phyloP scores from a whole-genome alignment of 2,113 vertebrate species.

The Rousettus leschenaultii region DNA sequence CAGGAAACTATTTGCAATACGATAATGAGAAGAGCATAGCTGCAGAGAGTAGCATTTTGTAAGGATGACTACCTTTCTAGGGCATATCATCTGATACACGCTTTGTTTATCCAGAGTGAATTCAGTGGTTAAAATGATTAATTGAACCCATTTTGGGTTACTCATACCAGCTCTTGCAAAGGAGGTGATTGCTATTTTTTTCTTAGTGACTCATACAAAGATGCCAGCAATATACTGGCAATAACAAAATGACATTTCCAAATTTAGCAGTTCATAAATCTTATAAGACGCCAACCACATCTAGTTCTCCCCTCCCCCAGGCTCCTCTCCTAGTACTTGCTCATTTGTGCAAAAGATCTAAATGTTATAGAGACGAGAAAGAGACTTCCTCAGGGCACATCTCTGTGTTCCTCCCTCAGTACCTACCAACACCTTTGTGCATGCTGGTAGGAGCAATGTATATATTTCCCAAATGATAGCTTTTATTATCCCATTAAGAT shows the following conservation, averaged over 20 bases:
- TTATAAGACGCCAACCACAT: slow-evolving; percentile 60
- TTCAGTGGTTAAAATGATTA: slow-evolving; percentile 84
- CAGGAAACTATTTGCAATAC: slow-evolving; percentile 81
- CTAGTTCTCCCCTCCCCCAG: background rate
- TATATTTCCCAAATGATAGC: slow-evolving; percentile 51
- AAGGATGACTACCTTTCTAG: slow-evolving; percentile 80
- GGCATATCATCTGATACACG: slow-evolving; percentile 75
- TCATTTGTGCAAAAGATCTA: slow-evolving; percentile 13
- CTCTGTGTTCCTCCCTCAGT: background rate
- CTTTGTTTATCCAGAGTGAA: slow-evolving; percentile 82
- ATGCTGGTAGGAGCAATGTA: background rate
- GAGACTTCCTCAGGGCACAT: background rate
- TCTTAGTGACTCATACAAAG: slow-evolving; percentile 74
- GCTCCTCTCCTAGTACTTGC: background rate
- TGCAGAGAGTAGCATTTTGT: slow-evolving; percentile 76
- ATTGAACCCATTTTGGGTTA: slow-evolving; percentile 82
- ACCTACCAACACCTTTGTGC: background rate
- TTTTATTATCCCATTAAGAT: slow-evolving; percentile 62
- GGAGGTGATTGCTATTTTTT: slow-evolving; percentile 74
- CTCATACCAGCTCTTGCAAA: slow-evolving; percentile 74
- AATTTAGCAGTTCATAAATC: slow-evolving; percentile 81
- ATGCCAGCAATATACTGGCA: slow-evolving; percentile 58
- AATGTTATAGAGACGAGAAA: background rate
- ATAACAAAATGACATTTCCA: slow-evolving; percentile 78
- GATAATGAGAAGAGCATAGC: slow-evolving; percentile 78